Percentiles rank a stretch among this genome's conserved stretches.
phyloP scores from a whole-genome alignment of 2,888 invertebrate genomes.

The Drosophila colorata region DNA sequence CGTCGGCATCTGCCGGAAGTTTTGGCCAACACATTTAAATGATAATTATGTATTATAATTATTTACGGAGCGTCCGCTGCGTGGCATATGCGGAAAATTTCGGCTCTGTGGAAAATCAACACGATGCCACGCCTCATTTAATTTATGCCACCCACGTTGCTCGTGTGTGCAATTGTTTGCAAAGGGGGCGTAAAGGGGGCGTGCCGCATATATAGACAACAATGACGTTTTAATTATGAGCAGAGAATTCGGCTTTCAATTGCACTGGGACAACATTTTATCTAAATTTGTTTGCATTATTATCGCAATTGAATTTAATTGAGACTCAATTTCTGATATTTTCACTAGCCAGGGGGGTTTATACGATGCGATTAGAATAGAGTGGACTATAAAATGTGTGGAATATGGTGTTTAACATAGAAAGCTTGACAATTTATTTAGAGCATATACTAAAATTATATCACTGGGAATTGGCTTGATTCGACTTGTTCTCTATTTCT shows the following conservation, averaged over 20 bases:
- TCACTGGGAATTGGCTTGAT: too few relatives aligned
- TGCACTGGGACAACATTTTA: conserved; percentile 37
- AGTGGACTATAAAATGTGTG: neutral
- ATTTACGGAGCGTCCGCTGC: conserved; percentile 40
- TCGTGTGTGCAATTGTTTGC: conserved; percentile 1
- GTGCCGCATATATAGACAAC: conserved; percentile 39
- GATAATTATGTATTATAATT: conserved; percentile 58
- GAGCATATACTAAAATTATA: too few relatives aligned
- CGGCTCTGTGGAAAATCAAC: conserved; percentile 33
- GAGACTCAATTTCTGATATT: conserved; percentile 14
- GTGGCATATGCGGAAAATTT: conserved; percentile 36
- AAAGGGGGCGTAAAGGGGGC: too few relatives aligned
- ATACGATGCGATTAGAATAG: conserved; percentile 9
- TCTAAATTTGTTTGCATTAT: conserved; percentile 44
- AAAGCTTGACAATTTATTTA: too few relatives aligned
- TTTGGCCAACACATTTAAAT: conserved; percentile 35
- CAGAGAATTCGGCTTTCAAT: conserved; percentile 35
- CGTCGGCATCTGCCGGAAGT: conserved; percentile 17
- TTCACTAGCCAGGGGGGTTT: conserved; percentile 6
- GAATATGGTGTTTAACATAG: too few relatives aligned
- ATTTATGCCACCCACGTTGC: conserved; percentile 24
- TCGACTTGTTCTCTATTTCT: too few relatives aligned
- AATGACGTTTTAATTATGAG: conserved; percentile 62
- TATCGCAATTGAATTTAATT: conserved; percentile 45
- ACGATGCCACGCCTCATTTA: conserved; percentile 33